Base-by-base conservation (phyloP, 2,113 vertebrate genomes). In the Phyllopteryx taeniolatus region DNA sequence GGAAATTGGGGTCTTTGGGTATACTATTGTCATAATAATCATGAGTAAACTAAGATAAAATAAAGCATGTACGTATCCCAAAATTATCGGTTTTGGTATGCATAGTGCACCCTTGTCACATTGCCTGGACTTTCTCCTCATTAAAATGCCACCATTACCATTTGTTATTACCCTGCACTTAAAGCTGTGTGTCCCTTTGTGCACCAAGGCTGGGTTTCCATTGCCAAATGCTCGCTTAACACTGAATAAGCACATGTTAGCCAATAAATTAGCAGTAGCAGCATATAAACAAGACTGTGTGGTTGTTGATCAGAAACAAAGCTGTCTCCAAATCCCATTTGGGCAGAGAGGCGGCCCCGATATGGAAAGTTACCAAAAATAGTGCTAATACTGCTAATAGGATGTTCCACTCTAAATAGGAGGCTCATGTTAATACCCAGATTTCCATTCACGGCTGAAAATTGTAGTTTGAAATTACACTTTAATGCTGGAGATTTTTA, bases 381-480 rank as follows among this genome's bases (percentile, higher is more conserved):
- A 91, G 84, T 88, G 87, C 88, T 93, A 94, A 94, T 94, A 92
- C 92, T 91, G 89, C 91, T 94, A 94, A 94, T 94, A 92, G 93
- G 93, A 94, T 94, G 93, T 93, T 94, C 92, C 92, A 94, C 91
- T 91, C 91, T 93, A 92, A 94, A 94, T 91, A 90, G 91, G 87
- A 92, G 44, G 93, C 92, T 92, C 91, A 87, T 93, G 92, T 92
- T 94, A 94, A 93, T 94, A 92, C 91, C 90, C 85, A 89, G 92
- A 91, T 94, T 93, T 93, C 91, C 93, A 93, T 94, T 94, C 93
- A 93, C 91, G 91, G 64, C 92, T 93, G 90, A 91, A 92, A 94
- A 94, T 93, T 93, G 92, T 93, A 93, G 92, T 93, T 94, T 94
- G 92, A 94, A 94, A 93, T 93, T 91, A 92, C 91, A 93, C 93